phyloP scores from a whole-genome alignment of 1,140 invertebrate species.

The Drosophila navojoa region DNA sequence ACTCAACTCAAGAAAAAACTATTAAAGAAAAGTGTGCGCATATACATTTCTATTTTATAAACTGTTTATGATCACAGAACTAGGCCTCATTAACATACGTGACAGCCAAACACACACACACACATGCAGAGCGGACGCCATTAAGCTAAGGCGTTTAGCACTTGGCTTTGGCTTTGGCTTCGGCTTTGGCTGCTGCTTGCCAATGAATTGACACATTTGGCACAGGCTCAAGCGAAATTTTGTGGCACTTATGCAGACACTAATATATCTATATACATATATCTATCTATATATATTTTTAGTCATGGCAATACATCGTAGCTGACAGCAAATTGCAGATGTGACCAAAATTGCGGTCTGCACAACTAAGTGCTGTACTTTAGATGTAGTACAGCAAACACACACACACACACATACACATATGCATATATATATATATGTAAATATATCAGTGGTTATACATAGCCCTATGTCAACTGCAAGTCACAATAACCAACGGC shows the following conservation, averaged over 20 bases:
- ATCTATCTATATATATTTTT: conserved; percentile 17
- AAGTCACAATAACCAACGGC: conserved; percentile 2
- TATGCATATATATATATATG: background rate
- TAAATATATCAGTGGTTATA: background rate
- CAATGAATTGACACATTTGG: conserved; percentile 70
- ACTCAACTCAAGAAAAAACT: conserved; percentile 42
- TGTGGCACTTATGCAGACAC: background rate
- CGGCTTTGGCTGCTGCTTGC: background rate
- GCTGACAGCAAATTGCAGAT: conserved; percentile 24
- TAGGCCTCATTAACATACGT: conserved; percentile 77
- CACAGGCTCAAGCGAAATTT: conserved; percentile 35
- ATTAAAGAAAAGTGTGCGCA: conserved; percentile 62
- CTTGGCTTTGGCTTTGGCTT: conserved; percentile 34
- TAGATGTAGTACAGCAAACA: background rate
- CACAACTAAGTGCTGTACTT: conserved; percentile 6
- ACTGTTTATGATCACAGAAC: conserved; percentile 71
- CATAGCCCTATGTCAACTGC: background rate
- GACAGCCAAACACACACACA: conserved; percentile 21
- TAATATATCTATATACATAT: background rate
- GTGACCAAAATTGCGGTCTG: background rate
- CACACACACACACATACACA: background rate
- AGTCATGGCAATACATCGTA: conserved; percentile 8
- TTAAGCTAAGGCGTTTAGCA: conserved; percentile 67
- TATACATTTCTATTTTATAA: conserved; percentile 40
- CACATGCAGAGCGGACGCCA: conserved; percentile 30